Conservation (phyloP, 2,888 invertebrate genomes). For the Meandrusa payeni region DNA sequence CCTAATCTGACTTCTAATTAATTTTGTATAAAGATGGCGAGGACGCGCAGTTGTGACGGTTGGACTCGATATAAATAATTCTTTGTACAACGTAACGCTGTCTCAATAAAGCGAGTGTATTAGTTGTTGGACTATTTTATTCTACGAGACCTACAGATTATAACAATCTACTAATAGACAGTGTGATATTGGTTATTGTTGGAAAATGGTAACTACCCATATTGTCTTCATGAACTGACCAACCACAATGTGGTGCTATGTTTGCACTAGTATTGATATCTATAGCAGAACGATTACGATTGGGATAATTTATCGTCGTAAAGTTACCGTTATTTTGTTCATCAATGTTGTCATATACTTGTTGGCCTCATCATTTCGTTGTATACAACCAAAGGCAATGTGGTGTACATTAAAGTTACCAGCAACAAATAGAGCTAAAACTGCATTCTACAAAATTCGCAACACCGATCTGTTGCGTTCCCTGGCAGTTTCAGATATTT, state of each 20-base stretch:
- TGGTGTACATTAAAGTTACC: constrained; percentile 30
- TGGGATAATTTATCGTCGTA: constrained; percentile 20
- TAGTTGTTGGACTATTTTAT: too few relatives aligned
- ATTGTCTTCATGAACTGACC: constrained; percentile 22
- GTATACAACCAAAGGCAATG: constrained; percentile 27
- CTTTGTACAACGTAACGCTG: too few relatives aligned
- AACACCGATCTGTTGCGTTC: too few relatives aligned
- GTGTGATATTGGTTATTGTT: constrained; percentile 18
- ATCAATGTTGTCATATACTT: constrained; percentile 25
- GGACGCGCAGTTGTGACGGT: too few relatives aligned
- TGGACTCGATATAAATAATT: too few relatives aligned
- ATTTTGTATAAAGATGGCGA: too few relatives aligned
- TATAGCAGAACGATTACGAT: constrained; percentile 16
- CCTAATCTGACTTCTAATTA: too few relatives aligned
- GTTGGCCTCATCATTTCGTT: constrained; percentile 18
- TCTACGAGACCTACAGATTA: too few relatives aligned
- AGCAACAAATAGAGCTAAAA: too few relatives aligned
- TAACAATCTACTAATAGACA: constrained; percentile 19
- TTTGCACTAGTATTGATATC: constrained; percentile 14
- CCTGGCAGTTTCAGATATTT: too few relatives aligned
- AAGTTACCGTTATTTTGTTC: constrained; percentile 23
- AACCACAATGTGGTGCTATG: constrained; percentile 18
- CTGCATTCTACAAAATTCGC: too few relatives aligned
- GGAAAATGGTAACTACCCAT: constrained; percentile 27
- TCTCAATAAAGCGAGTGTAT: too few relatives aligned